Conservation (phyloP, 1,140 invertebrate genomes). For the Uloborus diversus region DNA sequence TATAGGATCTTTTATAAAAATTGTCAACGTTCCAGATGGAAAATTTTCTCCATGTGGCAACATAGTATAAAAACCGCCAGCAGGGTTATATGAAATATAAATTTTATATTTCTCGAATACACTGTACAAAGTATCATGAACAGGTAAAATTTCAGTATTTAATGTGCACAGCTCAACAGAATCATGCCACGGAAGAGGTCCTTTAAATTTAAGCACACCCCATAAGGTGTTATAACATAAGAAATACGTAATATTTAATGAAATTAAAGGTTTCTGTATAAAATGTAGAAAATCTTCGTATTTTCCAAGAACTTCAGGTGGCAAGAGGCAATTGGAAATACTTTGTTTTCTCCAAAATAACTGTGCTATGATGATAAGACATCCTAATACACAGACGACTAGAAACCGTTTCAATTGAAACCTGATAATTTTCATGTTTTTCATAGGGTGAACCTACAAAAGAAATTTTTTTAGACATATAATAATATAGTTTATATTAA, state of each 20-base stretch:
- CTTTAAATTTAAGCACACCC: slow-evolving; percentile 67
- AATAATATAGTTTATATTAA: too few relatives aligned
- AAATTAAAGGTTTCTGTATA: slow-evolving; percentile 56
- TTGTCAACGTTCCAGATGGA: slow-evolving; percentile 61
- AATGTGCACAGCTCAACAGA: slow-evolving; percentile 68
- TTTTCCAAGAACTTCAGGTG: slow-evolving; percentile 21
- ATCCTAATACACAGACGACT: background rate
- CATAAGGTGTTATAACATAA: slow-evolving; percentile 70
- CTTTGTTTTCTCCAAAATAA: background rate
- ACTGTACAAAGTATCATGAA: slow-evolving; percentile 66
- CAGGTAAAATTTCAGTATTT: slow-evolving; percentile 64
- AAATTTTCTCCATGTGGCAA: slow-evolving; percentile 57
- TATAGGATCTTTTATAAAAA: slow-evolving; percentile 66
- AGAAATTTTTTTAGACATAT: too few relatives aligned
- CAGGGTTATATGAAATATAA: slow-evolving; percentile 64
- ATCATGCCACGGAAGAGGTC: slow-evolving; percentile 67
- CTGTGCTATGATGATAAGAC: slow-evolving; percentile 11
- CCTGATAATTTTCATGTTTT: slow-evolving; percentile 39
- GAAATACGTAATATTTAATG: slow-evolving; percentile 65
- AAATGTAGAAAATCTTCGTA: slow-evolving; percentile 8
- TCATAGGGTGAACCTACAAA: too few relatives aligned
- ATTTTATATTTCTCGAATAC: slow-evolving; percentile 64
- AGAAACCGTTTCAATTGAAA: slow-evolving; percentile 37
- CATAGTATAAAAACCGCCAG: slow-evolving; percentile 66
- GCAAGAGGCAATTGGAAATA: slow-evolving; percentile 10